Percentiles rank a stretch among this genome's conserved stretches.
These are phyloP conservation scores for Chrysolina americana DNA, from an alignment of 2,888 invertebrate genomes.

Conservation along the genomic window DNA sequence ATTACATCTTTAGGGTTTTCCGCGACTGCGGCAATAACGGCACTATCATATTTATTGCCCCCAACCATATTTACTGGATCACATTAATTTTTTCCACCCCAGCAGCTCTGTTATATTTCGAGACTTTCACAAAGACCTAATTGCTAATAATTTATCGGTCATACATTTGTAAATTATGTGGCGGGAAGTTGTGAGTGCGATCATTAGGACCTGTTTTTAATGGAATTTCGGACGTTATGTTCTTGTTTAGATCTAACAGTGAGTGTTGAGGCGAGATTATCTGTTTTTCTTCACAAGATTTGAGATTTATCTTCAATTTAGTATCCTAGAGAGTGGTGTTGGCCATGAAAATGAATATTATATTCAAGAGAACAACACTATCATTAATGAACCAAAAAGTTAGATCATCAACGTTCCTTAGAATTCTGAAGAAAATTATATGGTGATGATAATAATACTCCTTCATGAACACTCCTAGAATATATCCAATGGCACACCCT, in stretches of 20 bases:
- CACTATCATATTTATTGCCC: conserved; percentile 62
- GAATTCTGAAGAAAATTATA: background rate
- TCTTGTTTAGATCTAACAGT: conserved; percentile 11
- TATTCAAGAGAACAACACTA: too few relatives aligned
- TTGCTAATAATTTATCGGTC: conserved; percentile 47
- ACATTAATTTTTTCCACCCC: conserved; percentile 64
- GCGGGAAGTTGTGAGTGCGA: conserved; percentile 34
- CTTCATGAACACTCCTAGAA: too few relatives aligned
- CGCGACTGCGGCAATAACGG: conserved; percentile 52
- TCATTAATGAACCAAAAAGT: background rate
- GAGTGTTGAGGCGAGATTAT: conserved; percentile 19
- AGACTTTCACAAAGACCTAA: conserved; percentile 37
- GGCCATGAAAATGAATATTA: background rate
- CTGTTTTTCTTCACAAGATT: background rate
- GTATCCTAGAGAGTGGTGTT: background rate
- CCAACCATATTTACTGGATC: conserved; percentile 63
- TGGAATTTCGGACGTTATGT: conserved; percentile 33
- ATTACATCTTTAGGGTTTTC: conserved; percentile 57
- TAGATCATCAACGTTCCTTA: background rate
- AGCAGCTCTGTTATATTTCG: conserved; percentile 33
- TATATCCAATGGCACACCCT: too few relatives aligned
- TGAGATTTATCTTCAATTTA: background rate
- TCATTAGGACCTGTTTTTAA: conserved; percentile 36
- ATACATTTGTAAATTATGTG: conserved; percentile 45
- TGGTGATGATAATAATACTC: too few relatives aligned